Evolutionary conservation across 2,888 invertebrate genomes (phyloP), one percentile per base, ranked within the genome.

Genomic region (Rhogogaster chlorosoma): DNA sequence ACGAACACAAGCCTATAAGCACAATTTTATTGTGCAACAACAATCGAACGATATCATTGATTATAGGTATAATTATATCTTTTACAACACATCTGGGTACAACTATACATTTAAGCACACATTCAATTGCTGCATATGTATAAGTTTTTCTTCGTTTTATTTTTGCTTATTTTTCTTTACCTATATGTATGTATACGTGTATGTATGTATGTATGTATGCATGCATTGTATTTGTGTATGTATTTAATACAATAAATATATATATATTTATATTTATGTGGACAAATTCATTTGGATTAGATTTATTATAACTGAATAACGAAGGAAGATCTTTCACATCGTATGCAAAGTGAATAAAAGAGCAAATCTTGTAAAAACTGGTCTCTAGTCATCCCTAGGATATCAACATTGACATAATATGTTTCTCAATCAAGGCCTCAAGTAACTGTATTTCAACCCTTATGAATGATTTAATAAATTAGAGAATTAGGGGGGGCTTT

Each of bases 21-120:
- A 83, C 83, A 83, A 83, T 83, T 83, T 83, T 29, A 83, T 83
- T 83, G 83, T 32, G 83, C 83, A 61, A 61, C 61, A 80, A 80
- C n/a, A 80, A 80, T 80, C 78, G 78, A 80, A 57, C 78, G 36
- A 57, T 45, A 83, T 83, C 29, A 80, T 80, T 61, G 22, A 80
- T 80, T 80, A 64, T 42, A 67, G 12, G 12, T 45, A 45, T 12
- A 12, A 45, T 45, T 57, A 22, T 32, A 67, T 75, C 15, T 38
- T 45, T 75, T 75, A 45, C 45, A 42, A 67, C 38, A 71, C 22
- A 9, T 22, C n/a, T 73, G 2, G 22, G 38, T 38, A 42, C 12
- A 26, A 53, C 7, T 71, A 75, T 75, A 53, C 12, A 53, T n/a
- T 32, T 57, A 53, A 78, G 36, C 78, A 78, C 32, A 78, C 78